phyloP scores from a whole-genome alignment of 1,140 invertebrate genomes.

The Penaeus japonicus region DNA sequence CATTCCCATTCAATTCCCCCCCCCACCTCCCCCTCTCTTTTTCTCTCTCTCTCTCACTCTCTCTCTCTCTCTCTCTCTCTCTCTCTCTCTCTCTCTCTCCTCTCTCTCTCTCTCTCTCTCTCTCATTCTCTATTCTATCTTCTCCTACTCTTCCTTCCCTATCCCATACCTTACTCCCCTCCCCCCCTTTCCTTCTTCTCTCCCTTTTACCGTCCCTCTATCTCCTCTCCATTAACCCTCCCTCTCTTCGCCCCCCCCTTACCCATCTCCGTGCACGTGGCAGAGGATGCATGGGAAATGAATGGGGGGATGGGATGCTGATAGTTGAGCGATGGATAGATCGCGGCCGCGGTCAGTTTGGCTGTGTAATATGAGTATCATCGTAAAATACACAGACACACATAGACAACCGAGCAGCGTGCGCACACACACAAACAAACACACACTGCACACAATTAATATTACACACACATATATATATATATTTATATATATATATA shows the following conservation, averaged over 20 bases:
- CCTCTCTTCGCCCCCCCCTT: neutral
- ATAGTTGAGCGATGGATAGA: no score
- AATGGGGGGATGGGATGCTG: no score
- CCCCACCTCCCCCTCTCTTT: neutral
- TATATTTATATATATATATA: no score
- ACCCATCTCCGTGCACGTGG: neutral
- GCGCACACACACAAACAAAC: neutral
- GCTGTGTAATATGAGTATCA: no score
- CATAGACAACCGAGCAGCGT: no score
- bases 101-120: neutral
- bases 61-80: neutral
- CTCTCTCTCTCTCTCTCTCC: no score
- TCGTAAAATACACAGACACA: no score
- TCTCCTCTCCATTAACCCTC: neutral
- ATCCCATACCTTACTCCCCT: neutral
- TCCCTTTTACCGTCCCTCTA: no score
- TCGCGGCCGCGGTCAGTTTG: no score
- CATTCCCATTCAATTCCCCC: neutral
- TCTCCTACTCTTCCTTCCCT: neutral
- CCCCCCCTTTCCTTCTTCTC: neutral
- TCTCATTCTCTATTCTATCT: neutral
- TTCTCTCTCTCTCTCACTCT: neutral
- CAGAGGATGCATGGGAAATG: no score
- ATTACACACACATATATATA: constrained; percentile 10
- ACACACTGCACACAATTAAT: no score